phyloP scores from a whole-genome alignment of 2,797 vertebrate genomes.

The Uromys caudimaculatus region DNA sequence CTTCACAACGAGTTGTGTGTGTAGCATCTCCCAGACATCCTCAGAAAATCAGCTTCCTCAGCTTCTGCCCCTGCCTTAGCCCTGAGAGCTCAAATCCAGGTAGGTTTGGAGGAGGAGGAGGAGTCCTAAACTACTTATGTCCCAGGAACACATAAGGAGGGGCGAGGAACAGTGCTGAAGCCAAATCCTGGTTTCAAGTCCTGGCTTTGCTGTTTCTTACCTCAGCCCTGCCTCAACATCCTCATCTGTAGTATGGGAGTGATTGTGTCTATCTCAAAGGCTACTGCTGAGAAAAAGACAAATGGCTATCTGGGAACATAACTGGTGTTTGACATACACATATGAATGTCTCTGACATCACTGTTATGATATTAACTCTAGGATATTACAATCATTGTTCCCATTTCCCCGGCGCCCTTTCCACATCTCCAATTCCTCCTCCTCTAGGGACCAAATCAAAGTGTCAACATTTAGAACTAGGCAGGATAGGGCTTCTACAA shows the following conservation, averaged over 20 bases:
- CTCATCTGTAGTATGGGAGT: conserved; percentile 20
- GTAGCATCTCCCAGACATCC: neutral
- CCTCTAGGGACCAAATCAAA: neutral
- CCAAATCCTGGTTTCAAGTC: conserved; percentile 6
- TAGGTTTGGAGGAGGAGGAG: no score
- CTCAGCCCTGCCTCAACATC: neutral
- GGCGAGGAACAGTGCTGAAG: neutral
- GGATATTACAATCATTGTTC: neutral
- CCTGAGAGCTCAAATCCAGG: neutral
- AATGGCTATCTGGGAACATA: neutral
- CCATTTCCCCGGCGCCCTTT: conserved; percentile 15
- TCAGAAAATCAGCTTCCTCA: conserved; percentile 18
- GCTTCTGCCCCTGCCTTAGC: neutral
- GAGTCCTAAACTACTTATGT: no score
- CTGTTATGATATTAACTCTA: neutral
- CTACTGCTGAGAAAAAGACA: neutral
- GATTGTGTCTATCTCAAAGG: neutral
- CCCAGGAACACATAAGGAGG: neutral
- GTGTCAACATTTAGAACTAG: neutral
- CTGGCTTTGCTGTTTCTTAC: neutral
- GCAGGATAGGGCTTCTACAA: neutral
- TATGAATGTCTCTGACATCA: neutral
- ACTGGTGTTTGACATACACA: neutral
- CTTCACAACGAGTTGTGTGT: neutral
- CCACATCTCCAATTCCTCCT: neutral